Conservation (phyloP, 2,888 invertebrate genomes). For the Sericinus montela region DNA sequence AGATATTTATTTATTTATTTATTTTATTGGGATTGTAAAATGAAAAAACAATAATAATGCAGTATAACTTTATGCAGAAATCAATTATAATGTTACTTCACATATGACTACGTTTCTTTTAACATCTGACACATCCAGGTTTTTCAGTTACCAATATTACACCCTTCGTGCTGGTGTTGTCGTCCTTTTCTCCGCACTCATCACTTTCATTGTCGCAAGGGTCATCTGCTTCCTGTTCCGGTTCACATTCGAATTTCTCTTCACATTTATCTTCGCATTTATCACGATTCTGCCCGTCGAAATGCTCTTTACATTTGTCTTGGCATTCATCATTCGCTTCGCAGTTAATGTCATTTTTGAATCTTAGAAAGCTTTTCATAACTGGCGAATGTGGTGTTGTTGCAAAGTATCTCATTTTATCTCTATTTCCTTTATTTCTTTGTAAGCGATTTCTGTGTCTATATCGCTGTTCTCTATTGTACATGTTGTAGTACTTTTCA, state of each 20-base stretch:
- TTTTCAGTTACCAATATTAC: background rate
- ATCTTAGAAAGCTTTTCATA: constrained; percentile 4
- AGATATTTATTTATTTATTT: no score
- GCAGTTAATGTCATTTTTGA: constrained; percentile 14
- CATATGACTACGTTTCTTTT: background rate
- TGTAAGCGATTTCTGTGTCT: background rate
- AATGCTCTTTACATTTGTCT: background rate
- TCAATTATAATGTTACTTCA: no score
- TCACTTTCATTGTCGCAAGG: background rate
- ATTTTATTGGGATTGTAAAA: no score
- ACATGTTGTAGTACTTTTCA: background rate
- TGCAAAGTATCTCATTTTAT: background rate
- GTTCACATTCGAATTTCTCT: constrained; percentile 9
- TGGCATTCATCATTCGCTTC: constrained; percentile 9
- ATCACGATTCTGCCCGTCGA: background rate
- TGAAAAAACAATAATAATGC: no score
- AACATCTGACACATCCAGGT: constrained; percentile 3
- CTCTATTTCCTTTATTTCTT: background rate
- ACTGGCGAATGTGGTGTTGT: constrained; percentile 5
- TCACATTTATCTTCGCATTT: constrained; percentile 10
- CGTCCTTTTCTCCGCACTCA: background rate
- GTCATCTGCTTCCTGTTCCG: constrained; percentile 1
- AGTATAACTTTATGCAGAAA: no score
- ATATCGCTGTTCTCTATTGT: background rate
- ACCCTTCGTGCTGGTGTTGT: constrained; percentile 11